These are phyloP conservation scores for Cantharis flavilabris DNA, from an alignment of 2,888 invertebrate genomes.

Conservation along the genomic window DNA sequence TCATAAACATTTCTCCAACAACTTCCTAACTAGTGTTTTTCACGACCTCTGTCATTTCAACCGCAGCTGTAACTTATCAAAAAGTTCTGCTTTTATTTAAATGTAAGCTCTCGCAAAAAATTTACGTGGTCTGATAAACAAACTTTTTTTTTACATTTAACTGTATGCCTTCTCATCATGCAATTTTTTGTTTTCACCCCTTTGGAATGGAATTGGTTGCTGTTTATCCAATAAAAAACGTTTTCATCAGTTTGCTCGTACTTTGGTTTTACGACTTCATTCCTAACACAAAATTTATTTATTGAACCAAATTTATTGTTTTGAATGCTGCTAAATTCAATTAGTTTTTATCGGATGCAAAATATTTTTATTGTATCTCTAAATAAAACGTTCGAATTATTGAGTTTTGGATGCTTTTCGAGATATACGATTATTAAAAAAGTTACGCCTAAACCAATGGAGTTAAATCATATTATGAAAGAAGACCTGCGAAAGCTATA, in stretches of 20 bases:
- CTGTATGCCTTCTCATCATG: background rate
- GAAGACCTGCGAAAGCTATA: too few species aligned
- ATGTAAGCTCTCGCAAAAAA: background rate
- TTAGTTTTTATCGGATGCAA: background rate
- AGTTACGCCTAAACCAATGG: background rate
- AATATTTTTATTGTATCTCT: background rate
- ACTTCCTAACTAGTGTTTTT: constrained; percentile 10
- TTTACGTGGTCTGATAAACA: background rate
- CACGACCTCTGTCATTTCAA: constrained; percentile 13
- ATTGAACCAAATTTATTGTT: background rate
- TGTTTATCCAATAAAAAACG: background rate
- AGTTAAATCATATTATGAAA: background rate
- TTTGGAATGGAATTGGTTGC: constrained; percentile 3
- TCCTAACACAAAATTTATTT: background rate
- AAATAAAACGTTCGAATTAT: background rate
- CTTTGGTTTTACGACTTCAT: background rate
- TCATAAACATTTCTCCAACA: constrained; percentile 9
- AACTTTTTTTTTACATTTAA: background rate
- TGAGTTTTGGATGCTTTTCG: background rate
- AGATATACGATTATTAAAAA: background rate
- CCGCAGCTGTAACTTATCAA: background rate
- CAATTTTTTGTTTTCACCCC: constrained; percentile 3
- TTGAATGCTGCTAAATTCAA: background rate
- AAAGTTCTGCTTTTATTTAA: background rate
- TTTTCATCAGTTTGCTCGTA: background rate